Evolutionary conservation across 1,140 invertebrate genomes (phyloP), one percentile per base, ranked within the genome.

Genomic region (Anagrus nilaparvatae): DNA sequence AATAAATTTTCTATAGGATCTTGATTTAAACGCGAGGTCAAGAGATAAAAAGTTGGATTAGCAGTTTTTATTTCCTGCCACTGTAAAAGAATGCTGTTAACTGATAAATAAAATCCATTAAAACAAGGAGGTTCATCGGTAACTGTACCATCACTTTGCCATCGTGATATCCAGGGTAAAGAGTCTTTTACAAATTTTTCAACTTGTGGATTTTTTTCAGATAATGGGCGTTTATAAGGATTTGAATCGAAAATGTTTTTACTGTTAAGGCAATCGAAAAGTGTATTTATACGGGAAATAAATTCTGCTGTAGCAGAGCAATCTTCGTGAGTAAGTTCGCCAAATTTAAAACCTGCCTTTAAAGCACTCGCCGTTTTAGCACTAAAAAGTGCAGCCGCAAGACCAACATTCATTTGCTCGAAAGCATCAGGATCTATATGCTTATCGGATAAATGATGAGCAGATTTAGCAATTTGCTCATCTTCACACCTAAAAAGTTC

Each of bases 381-480:
- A 24, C 46, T 43, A 28, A 47, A 43, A 23, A 43, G 9, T 40
- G 43, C 35, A 7, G 37, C 20, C 1, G 36, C 39, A 3, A 42
- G 27, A 21, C 21, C 38, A 7, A 40, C 40, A n/a, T 37, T 47
- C 40, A 47, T 46, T 16, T 38, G 17, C 24, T 47, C 16, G 28
- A 47, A 43, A 17, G 24, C 38, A 29, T 38, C 36, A 16, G 45
- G 45, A 16, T 38, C 27, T 2, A 47, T 24, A 40, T 47, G 45
- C 9, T 25, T 23, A 19, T 47, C 45, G 1, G 31, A 38, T 20
- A 42, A 38, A 13, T 38, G 30, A 12, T 23, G 31, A 1, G 24
- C 23, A 7, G 46, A 21, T 43, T 36, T 32, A n/a, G 10, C 17
- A 25, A 5, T 1, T 18, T 34, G 18, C 18, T 47, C 46, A 5